Conservation (phyloP, 1,140 invertebrate genomes). For the Metopolophium dirhodum region DNA sequence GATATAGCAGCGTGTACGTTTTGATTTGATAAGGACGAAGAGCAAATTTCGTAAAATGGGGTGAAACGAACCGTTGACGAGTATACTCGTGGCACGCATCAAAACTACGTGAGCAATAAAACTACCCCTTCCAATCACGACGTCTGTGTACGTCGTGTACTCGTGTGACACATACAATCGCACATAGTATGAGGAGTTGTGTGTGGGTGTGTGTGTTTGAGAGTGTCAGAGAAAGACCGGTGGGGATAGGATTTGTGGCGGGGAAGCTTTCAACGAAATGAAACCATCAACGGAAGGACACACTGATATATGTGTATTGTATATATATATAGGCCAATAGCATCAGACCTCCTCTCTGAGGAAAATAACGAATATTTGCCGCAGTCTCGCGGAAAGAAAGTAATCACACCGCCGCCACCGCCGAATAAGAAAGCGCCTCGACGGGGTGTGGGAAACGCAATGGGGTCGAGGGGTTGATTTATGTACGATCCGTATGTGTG, state of each 20-base stretch:
- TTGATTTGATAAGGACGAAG: neutral
- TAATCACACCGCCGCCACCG: constrained; percentile 7
- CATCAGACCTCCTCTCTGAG: neutral
- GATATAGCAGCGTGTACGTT: neutral
- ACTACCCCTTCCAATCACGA: constrained; percentile 11
- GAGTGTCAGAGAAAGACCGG: neutral
- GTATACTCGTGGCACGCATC: neutral
- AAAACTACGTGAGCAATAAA: constrained; percentile 22
- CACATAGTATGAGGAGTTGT: neutral
- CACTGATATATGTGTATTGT: neutral
- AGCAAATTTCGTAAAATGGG: neutral
- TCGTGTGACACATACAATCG: neutral
- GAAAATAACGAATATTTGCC: constrained; percentile 49
- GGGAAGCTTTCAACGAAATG: constrained; percentile 53
- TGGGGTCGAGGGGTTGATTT: constrained; percentile 45
- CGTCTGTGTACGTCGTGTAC: constrained; percentile 4
- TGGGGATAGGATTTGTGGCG: neutral
- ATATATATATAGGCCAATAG: neutral
- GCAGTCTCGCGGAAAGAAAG: constrained; percentile 54
- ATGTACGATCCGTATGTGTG: constrained; percentile 29
- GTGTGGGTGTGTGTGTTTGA: neutral
- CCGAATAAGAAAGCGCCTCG: neutral
- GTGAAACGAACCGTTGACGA: neutral
- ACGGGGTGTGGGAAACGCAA: constrained; percentile 15
- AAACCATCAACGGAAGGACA: constrained; percentile 35